Evolutionary conservation across 2,797 vertebrate genomes (phyloP).

Genomic region (Dipus sagitta): DNA sequence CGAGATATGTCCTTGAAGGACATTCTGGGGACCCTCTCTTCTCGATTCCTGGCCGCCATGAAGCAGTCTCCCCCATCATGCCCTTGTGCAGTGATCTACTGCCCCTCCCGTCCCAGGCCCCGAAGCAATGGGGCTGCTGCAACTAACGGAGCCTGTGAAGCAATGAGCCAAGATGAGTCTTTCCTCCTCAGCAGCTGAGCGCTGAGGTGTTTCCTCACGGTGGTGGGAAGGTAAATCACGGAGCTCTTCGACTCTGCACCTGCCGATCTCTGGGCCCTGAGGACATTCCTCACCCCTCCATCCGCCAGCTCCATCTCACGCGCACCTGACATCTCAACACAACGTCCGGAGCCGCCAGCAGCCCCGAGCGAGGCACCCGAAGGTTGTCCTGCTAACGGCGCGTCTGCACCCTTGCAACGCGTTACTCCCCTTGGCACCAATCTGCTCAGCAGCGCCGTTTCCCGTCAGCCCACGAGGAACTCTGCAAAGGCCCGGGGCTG

Average conservation of each 20-base stretch:
- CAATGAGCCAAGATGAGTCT: not conserved
- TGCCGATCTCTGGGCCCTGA: not conserved
- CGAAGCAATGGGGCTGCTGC: not conserved
- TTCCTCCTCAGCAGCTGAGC: not conserved
- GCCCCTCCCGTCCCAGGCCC: not conserved
- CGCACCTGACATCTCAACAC: not conserved
- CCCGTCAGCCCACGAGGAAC: not conserved
- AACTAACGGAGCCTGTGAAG: not conserved
- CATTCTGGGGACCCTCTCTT: not conserved
- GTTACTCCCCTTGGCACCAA: not conserved
- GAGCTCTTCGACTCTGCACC: not conserved
- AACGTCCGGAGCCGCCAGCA: fast-evolving
- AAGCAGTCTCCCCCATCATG: not conserved
- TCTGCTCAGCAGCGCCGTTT: not conserved
- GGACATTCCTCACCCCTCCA: not conserved
- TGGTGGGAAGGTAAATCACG: not conserved
- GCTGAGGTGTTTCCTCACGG: not conserved
- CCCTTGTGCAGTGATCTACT: too few relatives aligned
- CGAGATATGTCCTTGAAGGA: not conserved
- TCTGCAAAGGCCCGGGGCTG: not conserved
- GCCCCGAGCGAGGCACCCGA: not conserved
- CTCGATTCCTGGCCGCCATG: not conserved
- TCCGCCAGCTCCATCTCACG: fast-evolving
- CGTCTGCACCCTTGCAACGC: not conserved
- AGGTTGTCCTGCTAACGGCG: not conserved